These are phyloP conservation scores for Oostethus manadensis DNA, from an alignment of 2,113 vertebrate species.

Conservation along the genomic window DNA sequence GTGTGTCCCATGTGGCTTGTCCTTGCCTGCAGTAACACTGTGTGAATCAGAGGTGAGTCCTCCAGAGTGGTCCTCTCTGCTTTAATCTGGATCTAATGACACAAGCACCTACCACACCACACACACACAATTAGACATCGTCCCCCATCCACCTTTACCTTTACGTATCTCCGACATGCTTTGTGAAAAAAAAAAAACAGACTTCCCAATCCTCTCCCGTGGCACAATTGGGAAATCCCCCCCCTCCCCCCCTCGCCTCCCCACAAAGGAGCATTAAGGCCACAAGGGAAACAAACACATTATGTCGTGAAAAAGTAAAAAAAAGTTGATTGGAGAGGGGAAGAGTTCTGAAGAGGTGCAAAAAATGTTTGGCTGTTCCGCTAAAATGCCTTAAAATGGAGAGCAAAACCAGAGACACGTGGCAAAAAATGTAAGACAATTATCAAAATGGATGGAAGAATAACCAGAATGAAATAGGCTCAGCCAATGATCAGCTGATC, in stretches of 20 bases:
- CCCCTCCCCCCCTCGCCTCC: constrained; percentile 11
- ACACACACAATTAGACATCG: neutral
- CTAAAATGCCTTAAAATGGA: too few species aligned
- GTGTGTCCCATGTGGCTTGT: constrained; percentile 50
- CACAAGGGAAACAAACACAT: too few species aligned
- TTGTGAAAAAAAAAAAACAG: constrained; percentile 30
- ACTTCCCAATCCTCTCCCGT: constrained; percentile 37
- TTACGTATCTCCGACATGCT: neutral
- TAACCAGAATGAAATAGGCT: too few species aligned
- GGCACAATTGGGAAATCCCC: constrained; percentile 20
- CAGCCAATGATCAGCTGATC: too few species aligned
- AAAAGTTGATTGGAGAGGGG: too few species aligned
- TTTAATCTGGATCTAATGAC: constrained; percentile 66
- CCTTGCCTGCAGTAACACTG: constrained; percentile 58
- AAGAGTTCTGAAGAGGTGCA: too few species aligned
- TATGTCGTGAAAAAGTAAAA: too few species aligned
- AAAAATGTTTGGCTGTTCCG: too few species aligned
- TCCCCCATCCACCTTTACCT: constrained; percentile 4
- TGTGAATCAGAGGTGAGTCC: constrained; percentile 68
- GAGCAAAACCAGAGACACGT: too few species aligned
- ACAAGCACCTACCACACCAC: constrained; percentile 52
- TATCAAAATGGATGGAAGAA: too few species aligned
- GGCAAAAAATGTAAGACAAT: too few species aligned
- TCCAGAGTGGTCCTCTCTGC: constrained; percentile 56
- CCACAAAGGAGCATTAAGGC: too few species aligned